Evolutionary conservation across 2,113 vertebrate species (phyloP), one percentile per base, ranked within the genome.

Genomic region (Trichomycterus rosablanca): DNA sequence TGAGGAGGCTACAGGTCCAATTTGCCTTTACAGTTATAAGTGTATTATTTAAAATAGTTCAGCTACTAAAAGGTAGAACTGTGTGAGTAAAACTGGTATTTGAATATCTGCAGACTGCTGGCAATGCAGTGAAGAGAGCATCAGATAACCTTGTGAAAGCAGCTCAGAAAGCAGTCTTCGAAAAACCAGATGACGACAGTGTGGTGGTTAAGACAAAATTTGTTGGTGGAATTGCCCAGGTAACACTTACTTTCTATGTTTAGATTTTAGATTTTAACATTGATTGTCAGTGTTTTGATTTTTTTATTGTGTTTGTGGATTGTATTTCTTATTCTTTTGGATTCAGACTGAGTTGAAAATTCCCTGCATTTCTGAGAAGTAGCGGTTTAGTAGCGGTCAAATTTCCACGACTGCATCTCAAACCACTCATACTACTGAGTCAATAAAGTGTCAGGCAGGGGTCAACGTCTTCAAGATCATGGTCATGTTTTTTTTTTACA

Each of bases 181-280:
- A 94, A 62, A 97, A 98, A 79, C 86, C 87, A 0, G 95, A 97
- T 2, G 96, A 97, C 2, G 89, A 97, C 1, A 93, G 90, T 0
- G 90, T 99, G 2, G 94, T 98, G 42, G 96, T 98, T 35, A 96
- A 99, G 84, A 97, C 95, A 0, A 97, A 93, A 78, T 99, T 98
- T 45, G 96, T 99, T 9, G 96, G 96, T 39, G 96, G 96, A 75
- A 99, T 99, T 2, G 95, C 96, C 79, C 96, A 99, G 93, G 96
- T 98, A 54, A 78, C 89, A 63, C 5, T 37, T 67, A 56, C 48
- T 15, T 4, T 28, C 7, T 59, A 15, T 39, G 3, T n/a, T n/a
- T n/a, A n/a, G n/a, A n/a, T n/a, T n/a, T n/a, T n/a, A n/a, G n/a
- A n/a, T n/a, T n/a, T n/a, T n/a, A n/a, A n/a, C n/a, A n/a, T n/a